These are phyloP conservation scores for Dipodomys stephensi DNA, from an alignment of 2,113 vertebrate species.

Conservation along the genomic window DNA sequence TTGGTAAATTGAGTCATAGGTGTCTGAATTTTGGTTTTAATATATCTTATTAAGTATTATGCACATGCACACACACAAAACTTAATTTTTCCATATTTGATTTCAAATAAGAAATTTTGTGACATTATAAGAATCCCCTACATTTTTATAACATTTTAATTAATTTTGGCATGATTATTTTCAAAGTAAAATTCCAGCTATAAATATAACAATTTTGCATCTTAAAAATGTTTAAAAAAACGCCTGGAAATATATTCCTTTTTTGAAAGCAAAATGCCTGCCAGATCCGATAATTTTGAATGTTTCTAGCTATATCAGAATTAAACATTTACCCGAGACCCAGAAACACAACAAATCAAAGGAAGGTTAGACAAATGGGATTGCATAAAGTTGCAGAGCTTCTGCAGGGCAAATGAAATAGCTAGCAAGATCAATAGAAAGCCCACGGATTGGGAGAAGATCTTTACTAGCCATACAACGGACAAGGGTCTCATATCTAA, in stretches of 20 bases:
- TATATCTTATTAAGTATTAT: not conserved
- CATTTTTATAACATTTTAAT: not conserved
- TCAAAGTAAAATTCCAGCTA: conserved; percentile 36
- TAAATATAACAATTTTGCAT: conserved; percentile 28
- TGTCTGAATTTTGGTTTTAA: not conserved
- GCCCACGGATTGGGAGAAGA: no score
- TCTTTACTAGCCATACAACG: no score
- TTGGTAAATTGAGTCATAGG: not conserved
- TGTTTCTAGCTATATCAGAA: conserved; percentile 56
- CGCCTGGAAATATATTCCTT: conserved; percentile 61
- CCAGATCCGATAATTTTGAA: conserved; percentile 67
- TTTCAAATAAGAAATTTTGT: not conserved
- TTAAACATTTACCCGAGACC: no score
- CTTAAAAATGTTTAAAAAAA: conserved; percentile 44
- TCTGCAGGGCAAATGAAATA: no score
- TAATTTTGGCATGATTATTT: conserved; percentile 62
- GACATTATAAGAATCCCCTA: not conserved
- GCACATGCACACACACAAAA: not conserved
- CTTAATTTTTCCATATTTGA: not conserved
- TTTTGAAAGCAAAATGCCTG: conserved; percentile 72
- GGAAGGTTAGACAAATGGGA: no score
- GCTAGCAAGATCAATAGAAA: no score
- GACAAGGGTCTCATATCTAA: no score
- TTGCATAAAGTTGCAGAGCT: no score
- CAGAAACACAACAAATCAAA: no score